These are phyloP conservation scores for Cyaniris semiargus DNA, from an alignment of 2,888 invertebrate species.

Conservation along the genomic window DNA sequence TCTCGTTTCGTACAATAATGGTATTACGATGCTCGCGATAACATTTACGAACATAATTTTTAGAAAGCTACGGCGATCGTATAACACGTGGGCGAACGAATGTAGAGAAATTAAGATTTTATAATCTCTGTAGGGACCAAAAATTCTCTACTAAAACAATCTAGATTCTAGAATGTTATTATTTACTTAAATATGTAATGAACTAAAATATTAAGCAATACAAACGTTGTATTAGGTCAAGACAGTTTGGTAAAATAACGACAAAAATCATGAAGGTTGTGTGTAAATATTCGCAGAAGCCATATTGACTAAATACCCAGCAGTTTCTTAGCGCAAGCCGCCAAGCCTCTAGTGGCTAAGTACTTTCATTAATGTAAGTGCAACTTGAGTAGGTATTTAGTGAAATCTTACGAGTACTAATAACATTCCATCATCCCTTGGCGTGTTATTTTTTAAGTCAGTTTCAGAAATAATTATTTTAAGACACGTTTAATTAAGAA, in stretches of 20 bases:
- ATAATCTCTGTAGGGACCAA: neutral
- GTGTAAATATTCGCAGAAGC: neutral
- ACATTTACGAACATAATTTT: conserved; percentile 9
- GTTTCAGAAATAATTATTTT: neutral
- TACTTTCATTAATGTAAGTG: neutral
- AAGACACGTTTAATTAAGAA: neutral
- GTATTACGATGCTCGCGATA: neutral
- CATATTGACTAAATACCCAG: neutral
- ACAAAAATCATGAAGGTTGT: conserved; percentile 24
- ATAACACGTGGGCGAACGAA: neutral
- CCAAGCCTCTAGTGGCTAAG: neutral
- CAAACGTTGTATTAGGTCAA: conserved; percentile 21
- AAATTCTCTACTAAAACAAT: neutral
- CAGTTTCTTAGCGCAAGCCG: neutral
- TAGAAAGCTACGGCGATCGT: neutral
- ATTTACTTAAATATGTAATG: neutral
- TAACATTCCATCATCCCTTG: neutral
- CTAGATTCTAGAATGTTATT: neutral
- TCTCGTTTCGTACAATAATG: neutral
- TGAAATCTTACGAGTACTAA: neutral
- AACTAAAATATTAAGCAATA: neutral
- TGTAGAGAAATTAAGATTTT: neutral
- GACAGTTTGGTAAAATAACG: conserved; percentile 26
- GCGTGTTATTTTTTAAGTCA: neutral
- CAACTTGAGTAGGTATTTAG: neutral